Conservation (phyloP, 2,113 vertebrate species). For the Chloropsis cyanopogon region DNA sequence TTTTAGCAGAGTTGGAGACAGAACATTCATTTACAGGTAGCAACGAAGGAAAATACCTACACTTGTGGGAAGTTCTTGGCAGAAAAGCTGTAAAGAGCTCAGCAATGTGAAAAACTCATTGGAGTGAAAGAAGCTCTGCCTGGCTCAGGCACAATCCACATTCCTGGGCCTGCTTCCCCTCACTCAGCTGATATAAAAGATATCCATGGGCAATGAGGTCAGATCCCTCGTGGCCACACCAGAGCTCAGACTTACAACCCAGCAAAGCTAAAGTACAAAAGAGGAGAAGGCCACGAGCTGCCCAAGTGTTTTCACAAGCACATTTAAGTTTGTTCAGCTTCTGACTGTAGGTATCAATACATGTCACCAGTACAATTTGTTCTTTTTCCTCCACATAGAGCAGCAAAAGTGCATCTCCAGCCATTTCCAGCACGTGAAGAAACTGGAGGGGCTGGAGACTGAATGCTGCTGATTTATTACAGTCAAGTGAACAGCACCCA, state of each 20-base stretch:
- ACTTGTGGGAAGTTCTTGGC: neutral
- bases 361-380: rapidly evolving
- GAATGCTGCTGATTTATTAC: neutral
- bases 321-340: neutral
- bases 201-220: rapidly evolving
- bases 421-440: neutral
- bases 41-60: neutral
- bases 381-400: neutral
- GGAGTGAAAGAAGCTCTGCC: neutral
- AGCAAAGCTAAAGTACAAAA: neutral
- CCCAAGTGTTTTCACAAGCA: neutral
- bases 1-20: neutral
- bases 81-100: neutral
- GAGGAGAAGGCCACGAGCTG: neutral
- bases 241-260: neutral
- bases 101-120: neutral
- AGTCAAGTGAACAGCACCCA: neutral
- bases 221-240: neutral
- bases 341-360: neutral
- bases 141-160: neutral
- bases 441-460: neutral
- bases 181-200: neutral
- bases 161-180: neutral
- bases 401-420: neutral
- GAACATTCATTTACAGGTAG: neutral